phyloP scores from a whole-genome alignment of 1,140 invertebrate genomes.

The Aphis craccivora region DNA sequence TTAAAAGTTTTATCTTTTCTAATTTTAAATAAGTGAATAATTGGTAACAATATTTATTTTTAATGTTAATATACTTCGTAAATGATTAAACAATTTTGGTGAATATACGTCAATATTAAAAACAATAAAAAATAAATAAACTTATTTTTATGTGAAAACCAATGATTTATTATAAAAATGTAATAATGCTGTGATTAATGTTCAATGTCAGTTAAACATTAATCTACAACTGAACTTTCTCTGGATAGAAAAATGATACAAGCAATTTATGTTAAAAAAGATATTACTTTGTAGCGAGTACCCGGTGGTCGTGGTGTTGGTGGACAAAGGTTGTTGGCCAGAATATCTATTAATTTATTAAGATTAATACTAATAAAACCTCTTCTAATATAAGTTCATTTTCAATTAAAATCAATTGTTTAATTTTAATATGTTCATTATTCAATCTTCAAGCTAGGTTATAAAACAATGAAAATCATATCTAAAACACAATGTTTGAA shows the following conservation, averaged over 20 bases:
- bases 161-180: background rate
- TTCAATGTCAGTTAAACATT: background rate
- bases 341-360: background rate
- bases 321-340: background rate
- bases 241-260: constrained; percentile 7
- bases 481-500: constrained; percentile 11
- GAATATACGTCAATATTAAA: background rate
- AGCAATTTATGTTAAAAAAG: background rate
- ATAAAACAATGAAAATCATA: background rate
- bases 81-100: background rate
- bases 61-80: background rate
- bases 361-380: constrained; percentile 8
- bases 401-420: constrained; percentile 47
- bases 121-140: background rate
- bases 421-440: background rate
- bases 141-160: background rate
- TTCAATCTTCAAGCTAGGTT: background rate
- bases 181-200: background rate
- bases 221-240: background rate
- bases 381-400: background rate
- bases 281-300: background rate
- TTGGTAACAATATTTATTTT: background rate
- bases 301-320: background rate
- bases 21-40: background rate
- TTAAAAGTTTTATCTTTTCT: background rate